Base-by-base conservation (phyloP, 1,140 invertebrate genomes). In the Lanistes nyassanus region DNA sequence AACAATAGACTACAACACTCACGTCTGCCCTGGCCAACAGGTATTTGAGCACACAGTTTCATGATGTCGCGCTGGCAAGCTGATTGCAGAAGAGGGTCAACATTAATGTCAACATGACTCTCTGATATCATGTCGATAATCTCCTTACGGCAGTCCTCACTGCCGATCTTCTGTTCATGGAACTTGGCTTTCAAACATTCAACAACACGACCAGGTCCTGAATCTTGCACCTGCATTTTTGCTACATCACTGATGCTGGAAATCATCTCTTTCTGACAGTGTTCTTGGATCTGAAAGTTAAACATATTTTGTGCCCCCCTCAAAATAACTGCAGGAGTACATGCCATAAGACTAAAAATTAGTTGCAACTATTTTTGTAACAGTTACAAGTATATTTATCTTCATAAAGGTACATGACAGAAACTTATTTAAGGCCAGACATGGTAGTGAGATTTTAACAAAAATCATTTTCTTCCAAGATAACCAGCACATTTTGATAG, bases 171-270 rank as follows among this genome's bases (percentile, higher is more conserved):
- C 84, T 93, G 93, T 83, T 91, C 91, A 74, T 92, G 89, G 76
- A 95, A 93, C 79, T 92, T 94, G 85, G 92, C 92, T 89, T 97
- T 97, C 19, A 98, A 90, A 90, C 97, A 98, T 90, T 98, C 96
- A 87, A 96, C 94, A 0, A 95, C 93, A 62, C 82, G 83, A 21
- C 91, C 91, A 19, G 85, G 81, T 87, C 89, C 92, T 81, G 90
- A 89, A 74, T 91, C 89, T 11, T 53, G 19, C 0, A 72, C 29
- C 23, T 60, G 23, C 55, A 72, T 72, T 37, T 42, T 58, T 55
- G 58, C 68, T 21, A 60, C n/a, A 31, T 60, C 56, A 31, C 9
- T 31, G 13, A 60, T 60, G 56, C 11, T 60, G 6, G 56, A 68
- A 5, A 13, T 58, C 31, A 79, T 58, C 39, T 65, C 76, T 47